Evolutionary conservation across 2,797 vertebrate species (phyloP), one percentile per base, ranked within the genome.

Genomic region (Morelia viridis): DNA sequence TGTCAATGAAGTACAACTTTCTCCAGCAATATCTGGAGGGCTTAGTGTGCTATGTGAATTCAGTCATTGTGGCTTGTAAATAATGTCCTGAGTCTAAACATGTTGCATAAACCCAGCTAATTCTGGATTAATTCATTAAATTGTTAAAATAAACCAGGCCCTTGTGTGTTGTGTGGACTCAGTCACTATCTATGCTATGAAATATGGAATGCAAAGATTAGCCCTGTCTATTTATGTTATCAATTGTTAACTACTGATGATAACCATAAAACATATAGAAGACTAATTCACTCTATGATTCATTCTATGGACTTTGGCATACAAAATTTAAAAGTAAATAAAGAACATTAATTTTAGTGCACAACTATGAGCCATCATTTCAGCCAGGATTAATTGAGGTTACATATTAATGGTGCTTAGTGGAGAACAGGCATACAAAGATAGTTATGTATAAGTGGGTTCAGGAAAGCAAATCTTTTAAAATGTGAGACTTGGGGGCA

Each of bases 311-410:
- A 80, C 19, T 80, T 46, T 46, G 71, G 19, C 19, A 24, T 11
- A 46, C 46, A 46, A 80, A 80, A 24, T 24, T 41, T 41, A 80
- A 35, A 80, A 46, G 3, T 80, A 80, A 80, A 46, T 80, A 80
- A 80, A 80, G 68, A 87, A 46, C 6, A 41, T 50, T 93, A n/a
- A 88, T 93, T 41, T 92, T 90, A 92, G 64, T 31, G 62, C 13
- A 91, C 9, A 58, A n/a, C 50, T 28, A 60, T 85, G 53, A 71
- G 62, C 26, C n/a, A 58, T 17, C 57, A 28, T 83, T 87, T 68
- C 58, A 68, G 22, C 19, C 68, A 85, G 86, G 26, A 65, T 56
- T 65, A 85, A 91, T 53, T 56, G 19, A 62, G 28, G 12, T 31
- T 91, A 35, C 53, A n/a, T 26, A 68, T 64, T 28, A 91, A 64